Evolutionary conservation across 1,140 invertebrate genomes (phyloP), one percentile per base, ranked within the genome.

Genomic region (Chelonus insularis): DNA sequence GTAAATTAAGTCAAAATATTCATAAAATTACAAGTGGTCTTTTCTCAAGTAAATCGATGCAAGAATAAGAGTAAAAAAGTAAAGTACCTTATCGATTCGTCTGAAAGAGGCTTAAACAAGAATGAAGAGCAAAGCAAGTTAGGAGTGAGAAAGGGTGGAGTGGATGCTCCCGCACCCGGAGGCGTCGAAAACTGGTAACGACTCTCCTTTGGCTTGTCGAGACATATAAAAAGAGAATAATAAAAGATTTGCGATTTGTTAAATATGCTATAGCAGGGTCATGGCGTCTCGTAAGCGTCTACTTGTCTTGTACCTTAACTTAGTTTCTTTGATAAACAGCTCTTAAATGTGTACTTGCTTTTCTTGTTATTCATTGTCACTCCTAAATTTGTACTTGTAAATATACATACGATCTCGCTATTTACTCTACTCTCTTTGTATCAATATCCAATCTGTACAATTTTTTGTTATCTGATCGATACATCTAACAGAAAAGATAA

Each of bases 161-260:
- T 55, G 18, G 45, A 41, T 52, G 45, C 52, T 51, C 29, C 36
- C 37, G 58, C 55, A 51, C 63, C 63, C 63, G 59, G 55, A 62
- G 63, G 63, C 63, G 63, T 58, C 63, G 63, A 65, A 61, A 65
- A 65, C 63, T 65, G 63, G 63, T 65, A 65, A 65, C 47, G 51
- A 57, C 41, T 55, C 41, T 59, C 62, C 43, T 59, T 34, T 23
- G 50, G 41, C 20, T 47, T 34, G 25, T 43, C 48, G 58, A 55
- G 45, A 57, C 45, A 57, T 57, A 51, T 61, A 25, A 65, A 37
- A 47, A 57, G 41, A 62, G 60, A 45, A 37, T 29, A 34, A 56
- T n/a, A 16, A 48, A 37, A 50, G 23, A 57, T 16, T 29, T 20
- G 29, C 55, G 48, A 62, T 62, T 62, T 43, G 48, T 57, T 50